A percentile compares a stretch with the other conserved stretches of the same genome.
Conservation (phyloP, 2,797 vertebrate genomes). For the Pagetopsis macropterus region DNA sequence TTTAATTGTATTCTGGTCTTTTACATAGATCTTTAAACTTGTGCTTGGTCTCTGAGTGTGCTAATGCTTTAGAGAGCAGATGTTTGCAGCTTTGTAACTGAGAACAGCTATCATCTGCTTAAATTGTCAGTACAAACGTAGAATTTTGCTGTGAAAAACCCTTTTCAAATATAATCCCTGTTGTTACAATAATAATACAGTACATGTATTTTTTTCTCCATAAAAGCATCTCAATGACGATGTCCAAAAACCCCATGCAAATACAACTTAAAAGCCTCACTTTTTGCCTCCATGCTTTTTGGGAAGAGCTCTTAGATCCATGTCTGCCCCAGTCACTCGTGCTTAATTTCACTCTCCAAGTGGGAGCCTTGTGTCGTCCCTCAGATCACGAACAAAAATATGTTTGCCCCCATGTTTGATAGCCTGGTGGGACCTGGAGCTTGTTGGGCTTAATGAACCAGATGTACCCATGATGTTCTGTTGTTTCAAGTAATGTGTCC, state of each 20-base stretch:
- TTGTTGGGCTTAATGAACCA: conserved; percentile 54
- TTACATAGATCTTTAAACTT: background rate
- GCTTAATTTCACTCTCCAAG: conserved; percentile 5
- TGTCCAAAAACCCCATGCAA: background rate
- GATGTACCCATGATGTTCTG: conserved; percentile 55
- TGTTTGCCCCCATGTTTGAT: conserved; percentile 9
- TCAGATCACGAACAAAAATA: conserved; percentile 34
- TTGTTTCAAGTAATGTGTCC: conserved; percentile 58
- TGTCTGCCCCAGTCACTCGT: conserved; percentile 9
- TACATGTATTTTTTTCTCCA: too few species aligned
- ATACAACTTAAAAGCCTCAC: conserved; percentile 5
- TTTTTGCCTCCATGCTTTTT: background rate
- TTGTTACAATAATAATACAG: background rate
- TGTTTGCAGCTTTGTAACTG: conserved; percentile 11
- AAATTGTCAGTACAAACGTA: background rate
- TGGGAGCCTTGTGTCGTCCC: conserved; percentile 25
- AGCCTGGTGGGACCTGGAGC: conserved; percentile 32
- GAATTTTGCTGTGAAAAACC: conserved; percentile 8
- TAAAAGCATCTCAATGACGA: background rate
- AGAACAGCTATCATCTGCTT: conserved; percentile 11
- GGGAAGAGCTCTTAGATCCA: background rate
- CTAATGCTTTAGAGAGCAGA: conserved; percentile 1
- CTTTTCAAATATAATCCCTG: background rate
- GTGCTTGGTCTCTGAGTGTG: background rate
- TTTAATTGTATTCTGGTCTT: conserved; percentile 2